A percentile compares a stretch with the other conserved stretches of the same genome.
Evolutionary conservation across 2,113 vertebrate genomes (phyloP).

Genomic region (Pelodiscus sinensis): DNA sequence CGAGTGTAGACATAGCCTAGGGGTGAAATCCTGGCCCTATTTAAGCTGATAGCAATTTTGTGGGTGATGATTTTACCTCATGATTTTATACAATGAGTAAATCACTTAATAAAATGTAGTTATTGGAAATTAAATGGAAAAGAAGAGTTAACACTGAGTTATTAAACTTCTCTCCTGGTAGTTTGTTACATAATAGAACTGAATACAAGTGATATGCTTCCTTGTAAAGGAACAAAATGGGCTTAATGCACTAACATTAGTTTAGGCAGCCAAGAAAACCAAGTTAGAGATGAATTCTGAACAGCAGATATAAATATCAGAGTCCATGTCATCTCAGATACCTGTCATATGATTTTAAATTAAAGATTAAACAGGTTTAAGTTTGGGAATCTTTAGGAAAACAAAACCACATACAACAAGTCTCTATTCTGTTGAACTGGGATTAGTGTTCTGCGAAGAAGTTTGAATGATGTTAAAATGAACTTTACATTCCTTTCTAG

Average conservation of each 20-base stretch:
- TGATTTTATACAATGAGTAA: constrained; percentile 43
- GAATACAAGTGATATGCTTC: constrained; percentile 9
- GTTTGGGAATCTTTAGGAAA: neutral
- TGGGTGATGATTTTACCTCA: constrained; percentile 24
- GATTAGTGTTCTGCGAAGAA: neutral
- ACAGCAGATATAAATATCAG: constrained; percentile 13
- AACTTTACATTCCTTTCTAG: neutral
- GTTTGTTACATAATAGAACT: constrained; percentile 66
- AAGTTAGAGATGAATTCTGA: constrained; percentile 38
- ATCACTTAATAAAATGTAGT: neutral
- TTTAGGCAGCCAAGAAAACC: constrained; percentile 49
- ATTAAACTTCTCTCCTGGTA: constrained; percentile 34
- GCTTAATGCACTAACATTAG: constrained; percentile 53
- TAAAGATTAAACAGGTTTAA: neutral
- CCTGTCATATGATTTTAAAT: neutral
- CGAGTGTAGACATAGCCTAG: no score
- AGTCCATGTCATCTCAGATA: neutral
- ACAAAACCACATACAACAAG: neutral
- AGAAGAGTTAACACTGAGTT: constrained; percentile 63
- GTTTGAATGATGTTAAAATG: neutral
- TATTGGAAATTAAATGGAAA: constrained; percentile 10
- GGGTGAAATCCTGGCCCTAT: neutral
- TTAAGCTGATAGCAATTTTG: constrained; percentile 28
- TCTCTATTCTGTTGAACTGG: neutral
- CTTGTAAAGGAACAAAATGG: constrained; percentile 53